These are phyloP conservation scores for Mugil cephalus DNA, from an alignment of 2,113 vertebrate species.

Conservation along the genomic window DNA sequence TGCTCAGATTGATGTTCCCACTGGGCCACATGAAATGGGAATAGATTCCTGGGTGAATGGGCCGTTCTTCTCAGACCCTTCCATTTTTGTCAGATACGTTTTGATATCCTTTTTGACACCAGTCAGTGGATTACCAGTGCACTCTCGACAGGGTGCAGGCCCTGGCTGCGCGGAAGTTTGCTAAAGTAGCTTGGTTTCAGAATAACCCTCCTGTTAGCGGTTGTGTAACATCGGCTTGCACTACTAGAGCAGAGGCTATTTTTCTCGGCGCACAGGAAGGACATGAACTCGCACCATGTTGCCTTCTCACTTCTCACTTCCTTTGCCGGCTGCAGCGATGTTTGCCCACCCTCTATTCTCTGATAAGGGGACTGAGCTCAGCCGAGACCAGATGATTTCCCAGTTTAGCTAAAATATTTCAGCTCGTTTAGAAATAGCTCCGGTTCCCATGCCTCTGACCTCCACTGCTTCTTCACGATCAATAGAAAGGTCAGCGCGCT, in stretches of 20 bases:
- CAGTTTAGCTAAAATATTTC: slow-evolving; percentile 28
- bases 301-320: slow-evolving; percentile 67
- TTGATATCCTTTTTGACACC: slow-evolving; percentile 4
- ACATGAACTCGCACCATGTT: slow-evolving; percentile 57
- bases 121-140: slow-evolving; percentile 10
- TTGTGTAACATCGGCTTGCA: neutral
- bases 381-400: slow-evolving; percentile 33
- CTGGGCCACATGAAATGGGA: neutral
- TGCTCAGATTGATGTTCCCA: slow-evolving; percentile 6
- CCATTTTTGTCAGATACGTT: slow-evolving; percentile 26
- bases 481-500: too few species aligned
- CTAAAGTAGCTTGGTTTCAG: slow-evolving; percentile 23
- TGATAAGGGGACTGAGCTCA: slow-evolving; percentile 41
- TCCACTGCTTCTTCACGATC: too few species aligned
- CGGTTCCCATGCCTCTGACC: neutral
- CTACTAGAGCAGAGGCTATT: slow-evolving; percentile 22
- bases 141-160: neutral
- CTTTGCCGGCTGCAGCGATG: slow-evolving; percentile 60
- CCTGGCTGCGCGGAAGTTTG: neutral
- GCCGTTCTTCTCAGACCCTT: slow-evolving; percentile 15
- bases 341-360: slow-evolving; percentile 46
- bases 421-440: slow-evolving; percentile 1
- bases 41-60: neutral
- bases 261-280: slow-evolving; percentile 69
- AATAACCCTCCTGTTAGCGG: neutral